phyloP scores from a whole-genome alignment of 2,797 vertebrate species.

The Acrossocheilus wenchowensis region DNA sequence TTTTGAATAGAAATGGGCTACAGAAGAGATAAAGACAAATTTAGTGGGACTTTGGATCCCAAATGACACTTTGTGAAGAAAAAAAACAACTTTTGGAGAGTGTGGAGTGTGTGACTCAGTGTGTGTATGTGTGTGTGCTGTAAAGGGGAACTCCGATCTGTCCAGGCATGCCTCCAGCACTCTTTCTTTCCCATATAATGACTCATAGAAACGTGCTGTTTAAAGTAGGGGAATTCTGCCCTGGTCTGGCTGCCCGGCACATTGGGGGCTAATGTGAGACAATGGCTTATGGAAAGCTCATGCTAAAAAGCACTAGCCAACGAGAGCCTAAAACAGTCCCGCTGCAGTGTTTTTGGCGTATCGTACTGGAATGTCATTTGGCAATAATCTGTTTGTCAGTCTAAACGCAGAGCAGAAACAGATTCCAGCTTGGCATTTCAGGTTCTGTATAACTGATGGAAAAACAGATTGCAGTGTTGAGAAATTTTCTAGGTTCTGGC shows the following conservation, averaged over 20 bases:
- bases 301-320: constrained; percentile 11
- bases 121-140: constrained; percentile 49
- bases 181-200: constrained; percentile 61
- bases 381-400: constrained; percentile 49
- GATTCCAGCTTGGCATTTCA: constrained; percentile 44
- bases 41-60: constrained; percentile 30
- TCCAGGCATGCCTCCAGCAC: constrained; percentile 60
- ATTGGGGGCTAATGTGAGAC: constrained; percentile 44
- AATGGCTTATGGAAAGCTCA: constrained; percentile 40
- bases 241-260: constrained; percentile 32
- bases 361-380: constrained; percentile 54
- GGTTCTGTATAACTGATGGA: constrained; percentile 39
- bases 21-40: constrained; percentile 33
- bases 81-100: constrained; percentile 21
- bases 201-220: constrained; percentile 60
- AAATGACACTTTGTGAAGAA: constrained; percentile 24
- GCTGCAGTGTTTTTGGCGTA: constrained; percentile 15
- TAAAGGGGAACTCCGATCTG: constrained; percentile 63
- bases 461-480: constrained; percentile 50
- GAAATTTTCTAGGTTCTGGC: constrained; percentile 47
- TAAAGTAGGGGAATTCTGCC: constrained; percentile 58
- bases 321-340: constrained; percentile 7
- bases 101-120: constrained; percentile 41
- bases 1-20: constrained; percentile 21
- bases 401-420: constrained; percentile 52